Base-by-base conservation (phyloP, 2,888 invertebrate genomes). In the Hirtodrosophila duncani region DNA sequence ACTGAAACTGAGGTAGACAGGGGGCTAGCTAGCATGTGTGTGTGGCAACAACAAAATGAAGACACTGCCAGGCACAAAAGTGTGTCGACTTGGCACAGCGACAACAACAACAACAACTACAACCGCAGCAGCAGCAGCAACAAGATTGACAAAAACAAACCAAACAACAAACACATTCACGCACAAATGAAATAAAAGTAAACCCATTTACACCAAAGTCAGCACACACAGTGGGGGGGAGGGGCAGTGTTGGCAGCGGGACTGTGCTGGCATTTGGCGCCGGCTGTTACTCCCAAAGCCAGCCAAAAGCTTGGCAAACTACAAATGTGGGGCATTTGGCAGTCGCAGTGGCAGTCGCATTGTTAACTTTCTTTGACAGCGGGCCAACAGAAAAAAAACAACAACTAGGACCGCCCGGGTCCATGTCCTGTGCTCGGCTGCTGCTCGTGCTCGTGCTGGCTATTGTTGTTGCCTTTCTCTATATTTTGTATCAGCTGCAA, bases 301-400 rank as follows among this genome's bases (percentile, higher is more conserved):
- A n/a, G n/a, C n/a, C n/a, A n/a, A n/a, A n/a, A n/a, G 67, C 50
- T 65, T 78, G 75, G 64, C 69, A 63, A 56, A 39, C 63, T 53
- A 67, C 62, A 69, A 79, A 72, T 78, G 67, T 72, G 79, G 72
- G 71, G 70, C 72, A 72, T 74, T 72, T 78, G 72, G 75, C 70
- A 70, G 65, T 63, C 51, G 55, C 65, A 21, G 44, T 24, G 9
- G 41, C 46, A 49, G 48, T 52, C 75, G 65, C 65, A 72, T 74
- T 77, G 80, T 78, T 80, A 69, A 77, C 63, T 78, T 74, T 78
- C 79, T 74, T 74, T 74, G 72, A 74, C 75, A 74, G 65, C 65
- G 46, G 67, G 71, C 79, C 79, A 71, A 68, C n/a, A n/a, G 65
- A 67, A 51, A 29, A 43, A 20, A 37, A 43, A 14, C 9, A 24